Percentiles rank a stretch among this genome's conserved stretches.
Conservation (phyloP, 2,113 vertebrate species). For the Dendropsophus ebraccatus region DNA sequence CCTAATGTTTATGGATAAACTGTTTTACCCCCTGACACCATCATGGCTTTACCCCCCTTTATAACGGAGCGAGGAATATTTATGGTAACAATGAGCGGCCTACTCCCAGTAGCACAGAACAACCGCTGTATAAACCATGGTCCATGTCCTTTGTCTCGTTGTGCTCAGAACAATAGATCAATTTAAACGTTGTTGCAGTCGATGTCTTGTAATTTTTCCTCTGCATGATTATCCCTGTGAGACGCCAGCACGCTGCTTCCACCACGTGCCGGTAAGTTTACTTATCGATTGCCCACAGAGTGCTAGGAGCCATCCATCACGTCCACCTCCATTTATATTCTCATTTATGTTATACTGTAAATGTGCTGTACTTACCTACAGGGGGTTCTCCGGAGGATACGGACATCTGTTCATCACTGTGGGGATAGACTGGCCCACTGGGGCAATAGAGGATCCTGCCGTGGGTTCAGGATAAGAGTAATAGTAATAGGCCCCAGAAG, state of each 20-base stretch:
- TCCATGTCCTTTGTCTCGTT: background rate
- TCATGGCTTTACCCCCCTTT: background rate
- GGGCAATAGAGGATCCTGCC: background rate
- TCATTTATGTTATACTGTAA: no score
- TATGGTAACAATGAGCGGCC: background rate
- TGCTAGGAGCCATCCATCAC: slow-evolving; percentile 4
- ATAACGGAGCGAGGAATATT: background rate
- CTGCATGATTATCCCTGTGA: slow-evolving; percentile 24
- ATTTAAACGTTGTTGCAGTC: slow-evolving; percentile 35
- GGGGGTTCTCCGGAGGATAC: background rate
- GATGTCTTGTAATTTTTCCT: slow-evolving; percentile 27
- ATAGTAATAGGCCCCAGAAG: background rate
- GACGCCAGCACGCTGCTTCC: background rate
- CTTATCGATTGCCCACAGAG: slow-evolving; percentile 23
- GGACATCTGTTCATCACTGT: background rate
- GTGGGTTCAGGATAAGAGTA: background rate
- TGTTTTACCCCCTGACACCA: background rate
- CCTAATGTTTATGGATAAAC: no score
- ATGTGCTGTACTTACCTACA: background rate
- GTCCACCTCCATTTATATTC: background rate
- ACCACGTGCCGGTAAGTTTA: slow-evolving; percentile 13
- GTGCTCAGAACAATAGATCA: slow-evolving; percentile 17
- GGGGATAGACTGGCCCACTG: background rate
- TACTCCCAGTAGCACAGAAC: background rate
- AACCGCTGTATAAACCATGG: background rate